These are phyloP conservation scores for Philonicus albiceps DNA, from an alignment of 2,888 invertebrate genomes.

Conservation along the genomic window DNA sequence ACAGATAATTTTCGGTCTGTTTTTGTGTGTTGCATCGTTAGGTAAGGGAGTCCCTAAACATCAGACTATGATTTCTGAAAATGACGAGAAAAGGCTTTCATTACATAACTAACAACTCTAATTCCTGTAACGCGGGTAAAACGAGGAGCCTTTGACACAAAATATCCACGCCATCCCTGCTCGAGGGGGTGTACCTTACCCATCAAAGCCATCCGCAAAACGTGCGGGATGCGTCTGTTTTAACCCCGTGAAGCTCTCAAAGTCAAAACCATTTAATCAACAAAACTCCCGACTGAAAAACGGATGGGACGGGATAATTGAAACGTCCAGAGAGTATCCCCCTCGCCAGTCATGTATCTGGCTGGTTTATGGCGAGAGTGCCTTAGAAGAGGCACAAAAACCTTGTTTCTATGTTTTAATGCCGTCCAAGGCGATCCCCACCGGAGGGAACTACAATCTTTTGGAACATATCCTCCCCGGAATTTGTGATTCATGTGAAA, in stretches of 20 bases:
- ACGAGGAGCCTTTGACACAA: not conserved
- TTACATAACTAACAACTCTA: not conserved
- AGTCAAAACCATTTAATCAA: not conserved
- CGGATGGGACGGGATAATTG: not conserved
- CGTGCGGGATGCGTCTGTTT: not conserved
- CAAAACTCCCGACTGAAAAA: not conserved
- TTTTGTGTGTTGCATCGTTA: not conserved
- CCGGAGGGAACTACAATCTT: not conserved
- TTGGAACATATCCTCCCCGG: not conserved
- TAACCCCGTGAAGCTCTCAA: not conserved
- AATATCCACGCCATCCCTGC: not conserved
- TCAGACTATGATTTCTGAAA: not conserved
- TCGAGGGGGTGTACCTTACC: not conserved
- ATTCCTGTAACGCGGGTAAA: not conserved
- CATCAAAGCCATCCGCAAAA: not conserved
- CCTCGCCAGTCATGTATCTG: not conserved
- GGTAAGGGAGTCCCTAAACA: too few species aligned
- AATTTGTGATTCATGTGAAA: not conserved
- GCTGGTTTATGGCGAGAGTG: not conserved
- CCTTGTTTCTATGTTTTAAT: not conserved
- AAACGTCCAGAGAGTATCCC: not conserved
- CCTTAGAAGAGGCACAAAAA: not conserved
- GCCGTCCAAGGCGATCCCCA: not conserved
- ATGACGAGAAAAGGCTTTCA: not conserved
- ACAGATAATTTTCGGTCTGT: not conserved